Base-by-base conservation (phyloP, 2,113 vertebrate species). In the Eolophus roseicapilla region DNA sequence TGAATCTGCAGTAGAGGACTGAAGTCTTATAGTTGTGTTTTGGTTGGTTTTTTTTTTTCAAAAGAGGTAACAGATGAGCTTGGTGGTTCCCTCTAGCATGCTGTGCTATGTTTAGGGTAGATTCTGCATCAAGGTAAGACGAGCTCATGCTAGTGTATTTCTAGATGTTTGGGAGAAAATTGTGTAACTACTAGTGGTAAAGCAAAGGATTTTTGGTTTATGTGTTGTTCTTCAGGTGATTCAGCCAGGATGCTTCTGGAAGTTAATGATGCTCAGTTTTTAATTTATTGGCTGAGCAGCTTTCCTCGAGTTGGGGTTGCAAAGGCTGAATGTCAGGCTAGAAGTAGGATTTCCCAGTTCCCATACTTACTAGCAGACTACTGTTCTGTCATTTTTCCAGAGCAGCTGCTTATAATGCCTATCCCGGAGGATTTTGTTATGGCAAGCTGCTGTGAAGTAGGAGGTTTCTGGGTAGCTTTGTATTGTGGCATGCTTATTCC, bases 351-450 rank as follows among this genome's bases (percentile, higher is more conserved):
- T 92, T 93, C 52, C 50, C 69, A 64, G 76, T 37, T 84, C 62
- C 29, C 39, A 69, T 43, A 25, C 31, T 80, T 25, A 11, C 33
- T 77, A 46, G 67, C 71, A 93, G 57, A 29, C 88, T 97, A 64
- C 91, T 71, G 76, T 80, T 80, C 92, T 92, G 92, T 96, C 86
- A 29, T 28, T 84, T 21, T 70, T 95, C 90, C 92, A 88, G 73
- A 84, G 90, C 88, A 95, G 93, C 86, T 93, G 88, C 62, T 95
- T 81, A 8, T 65, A 46, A 83, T 83, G 73, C 76, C 41, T 78
- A 0, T 78, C 77, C 90, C 0, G 0, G 35, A 86, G 83, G 92
- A 84, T 86, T 92, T 92, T 60, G 18, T 75, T 83, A 49, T n/a
- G 43, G 69, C 57, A 94, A 76, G 83, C 81, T 95, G 69, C 82